These are phyloP conservation scores for Archegozetes longisetosus DNA, from an alignment of 1,140 invertebrate species.

Conservation along the genomic window DNA sequence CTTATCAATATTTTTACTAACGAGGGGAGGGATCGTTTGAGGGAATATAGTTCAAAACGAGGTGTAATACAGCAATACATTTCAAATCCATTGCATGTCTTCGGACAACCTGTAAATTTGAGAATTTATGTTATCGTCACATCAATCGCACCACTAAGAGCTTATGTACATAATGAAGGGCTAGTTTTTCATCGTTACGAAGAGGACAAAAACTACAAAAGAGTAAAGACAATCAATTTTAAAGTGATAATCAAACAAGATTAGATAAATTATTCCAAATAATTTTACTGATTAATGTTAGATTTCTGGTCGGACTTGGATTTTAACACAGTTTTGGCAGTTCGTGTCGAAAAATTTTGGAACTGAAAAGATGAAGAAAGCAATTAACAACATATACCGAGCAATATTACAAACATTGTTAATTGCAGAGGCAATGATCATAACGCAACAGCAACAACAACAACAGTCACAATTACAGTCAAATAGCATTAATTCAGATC, in stretches of 20 bases:
- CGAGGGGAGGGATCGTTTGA: slow-evolving; percentile 15
- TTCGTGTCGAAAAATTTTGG: slow-evolving; percentile 21
- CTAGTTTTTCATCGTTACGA: slow-evolving; percentile 23
- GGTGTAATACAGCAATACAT: slow-evolving; percentile 21
- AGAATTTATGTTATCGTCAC: slow-evolving; percentile 25
- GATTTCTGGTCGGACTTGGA: slow-evolving; percentile 20
- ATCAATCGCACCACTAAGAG: slow-evolving; percentile 24
- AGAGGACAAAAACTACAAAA: slow-evolving; percentile 20
- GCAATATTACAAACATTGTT: slow-evolving; percentile 21
- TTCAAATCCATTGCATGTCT: slow-evolving; percentile 19
- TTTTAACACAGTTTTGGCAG: slow-evolving; percentile 20
- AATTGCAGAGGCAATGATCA: slow-evolving; percentile 18
- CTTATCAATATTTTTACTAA: slow-evolving; percentile 17
- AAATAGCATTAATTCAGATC: background rate
- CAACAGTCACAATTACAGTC: background rate
- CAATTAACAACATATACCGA: slow-evolving; percentile 19
- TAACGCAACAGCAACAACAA: slow-evolving; percentile 8
- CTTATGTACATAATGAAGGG: slow-evolving; percentile 24
- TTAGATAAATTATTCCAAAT: background rate
- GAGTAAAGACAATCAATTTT: slow-evolving; percentile 16
- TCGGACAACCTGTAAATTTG: slow-evolving; percentile 23
- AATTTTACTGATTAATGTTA: too few relatives aligned
- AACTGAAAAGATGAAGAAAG: slow-evolving; percentile 15
- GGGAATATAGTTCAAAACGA: slow-evolving; percentile 11
- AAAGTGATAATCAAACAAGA: background rate